phyloP scores from a whole-genome alignment of 2,113 vertebrate genomes.

The Todiramphus saurophagus region DNA sequence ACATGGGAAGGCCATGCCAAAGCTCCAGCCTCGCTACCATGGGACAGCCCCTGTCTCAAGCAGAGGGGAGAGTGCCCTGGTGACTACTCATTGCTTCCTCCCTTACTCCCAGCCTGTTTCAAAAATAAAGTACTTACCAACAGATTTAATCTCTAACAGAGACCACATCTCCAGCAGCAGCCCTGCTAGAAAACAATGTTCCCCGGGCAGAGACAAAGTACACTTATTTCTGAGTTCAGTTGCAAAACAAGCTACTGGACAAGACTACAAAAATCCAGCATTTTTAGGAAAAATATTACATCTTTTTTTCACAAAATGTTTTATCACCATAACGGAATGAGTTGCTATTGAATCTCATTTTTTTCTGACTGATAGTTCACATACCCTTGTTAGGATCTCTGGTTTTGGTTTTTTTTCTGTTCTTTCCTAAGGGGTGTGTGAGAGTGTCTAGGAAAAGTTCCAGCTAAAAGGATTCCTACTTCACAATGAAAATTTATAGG shows the following conservation, averaged over 20 bases:
- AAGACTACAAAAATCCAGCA: background rate
- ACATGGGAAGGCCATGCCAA: rapidly evolving
- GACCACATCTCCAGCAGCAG: background rate
- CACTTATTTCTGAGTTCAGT: background rate
- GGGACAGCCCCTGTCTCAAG: background rate
- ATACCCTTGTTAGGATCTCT: background rate
- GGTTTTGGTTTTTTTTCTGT: rapidly evolving
- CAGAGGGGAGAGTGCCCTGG: background rate
- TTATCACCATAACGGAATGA: background rate
- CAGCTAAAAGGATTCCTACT: background rate
- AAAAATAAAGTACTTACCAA: background rate
- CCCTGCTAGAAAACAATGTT: background rate
- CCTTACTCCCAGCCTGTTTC: background rate
- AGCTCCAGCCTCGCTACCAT: rapidly evolving
- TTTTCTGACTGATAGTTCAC: background rate
- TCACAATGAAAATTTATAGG: background rate
- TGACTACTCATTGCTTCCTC: background rate
- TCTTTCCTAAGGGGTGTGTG: background rate
- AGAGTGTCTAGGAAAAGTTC: background rate
- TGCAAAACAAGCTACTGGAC: background rate
- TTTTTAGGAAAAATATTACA: background rate
- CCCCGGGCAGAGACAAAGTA: background rate
- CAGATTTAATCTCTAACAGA: background rate
- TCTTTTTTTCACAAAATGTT: background rate
- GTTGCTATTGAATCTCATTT: background rate